Evolutionary conservation across 2,797 vertebrate genomes (phyloP).

Genomic region (Enteromius paludinosus): DNA sequence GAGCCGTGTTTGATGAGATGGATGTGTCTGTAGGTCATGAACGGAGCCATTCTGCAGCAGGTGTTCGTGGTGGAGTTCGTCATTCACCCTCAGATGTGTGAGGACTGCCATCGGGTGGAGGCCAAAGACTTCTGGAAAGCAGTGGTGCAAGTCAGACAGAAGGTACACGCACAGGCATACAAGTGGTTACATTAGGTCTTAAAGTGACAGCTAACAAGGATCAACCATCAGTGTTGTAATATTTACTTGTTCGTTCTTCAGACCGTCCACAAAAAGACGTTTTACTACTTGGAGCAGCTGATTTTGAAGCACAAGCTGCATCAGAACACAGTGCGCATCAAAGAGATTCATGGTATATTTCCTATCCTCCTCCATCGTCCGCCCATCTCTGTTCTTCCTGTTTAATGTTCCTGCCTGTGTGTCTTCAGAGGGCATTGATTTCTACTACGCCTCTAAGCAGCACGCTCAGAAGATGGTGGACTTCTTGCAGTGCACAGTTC

Average conservation of each 20-base stretch:
- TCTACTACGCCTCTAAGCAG: conserved; percentile 94
- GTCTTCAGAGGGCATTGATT: conserved; percentile 91
- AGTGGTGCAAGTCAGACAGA: conserved; percentile 95
- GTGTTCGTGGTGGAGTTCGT: conserved; percentile 94
- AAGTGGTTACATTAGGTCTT: too few relatives aligned
- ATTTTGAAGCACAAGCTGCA: conserved; percentile 96
- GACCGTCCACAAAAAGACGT: conserved; percentile 97
- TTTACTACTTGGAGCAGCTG: conserved; percentile 96
- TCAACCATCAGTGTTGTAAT: neutral
- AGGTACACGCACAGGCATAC: conserved; percentile 80
- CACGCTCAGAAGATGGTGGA: conserved; percentile 97
- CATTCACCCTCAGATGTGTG: conserved; percentile 92
- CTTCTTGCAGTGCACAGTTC: conserved; percentile 94
- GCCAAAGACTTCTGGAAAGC: conserved; percentile 99
- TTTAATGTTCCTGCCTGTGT: neutral
- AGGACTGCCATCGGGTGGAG: conserved; percentile 96
- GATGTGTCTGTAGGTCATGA: conserved; percentile 87
- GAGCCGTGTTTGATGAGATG: neutral
- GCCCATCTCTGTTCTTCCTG: neutral
- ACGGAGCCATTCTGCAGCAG: conserved; percentile 96
- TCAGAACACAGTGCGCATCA: conserved; percentile 92
- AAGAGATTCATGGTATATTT: conserved; percentile 91
- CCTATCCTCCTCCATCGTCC: neutral
- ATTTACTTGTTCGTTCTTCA: conserved; percentile 60
- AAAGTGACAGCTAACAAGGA: too few relatives aligned